Conservation (phyloP, 2,888 invertebrate species). For the Coelinius sp. region DNA sequence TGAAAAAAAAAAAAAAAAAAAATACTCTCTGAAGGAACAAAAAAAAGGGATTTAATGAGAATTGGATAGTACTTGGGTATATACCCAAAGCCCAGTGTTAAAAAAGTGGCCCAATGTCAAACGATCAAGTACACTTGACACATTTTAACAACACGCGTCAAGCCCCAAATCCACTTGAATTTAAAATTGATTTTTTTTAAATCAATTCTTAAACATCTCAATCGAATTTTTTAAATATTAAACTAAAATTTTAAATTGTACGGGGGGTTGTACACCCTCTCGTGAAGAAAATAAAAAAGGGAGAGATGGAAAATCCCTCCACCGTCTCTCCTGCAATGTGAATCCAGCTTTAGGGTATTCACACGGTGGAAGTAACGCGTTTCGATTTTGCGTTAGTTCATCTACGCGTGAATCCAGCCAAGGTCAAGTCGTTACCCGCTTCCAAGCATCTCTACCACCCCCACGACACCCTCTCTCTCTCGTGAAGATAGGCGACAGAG, state of each 20-base stretch:
- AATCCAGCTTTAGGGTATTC: conserved; percentile 69
- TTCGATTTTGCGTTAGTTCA: conserved; percentile 71
- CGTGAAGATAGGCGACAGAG: conserved; percentile 18
- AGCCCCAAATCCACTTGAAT: conserved; percentile 44
- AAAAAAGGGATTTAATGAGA: neutral
- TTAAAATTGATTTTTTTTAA: neutral
- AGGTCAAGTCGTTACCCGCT: conserved; percentile 70
- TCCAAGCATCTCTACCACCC: conserved; percentile 58
- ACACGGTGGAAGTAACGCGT: conserved; percentile 70
- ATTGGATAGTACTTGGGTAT: conserved; percentile 37
- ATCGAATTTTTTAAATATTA: neutral
- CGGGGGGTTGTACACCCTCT: neutral
- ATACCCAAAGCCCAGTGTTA: neutral
- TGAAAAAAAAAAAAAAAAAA: conserved; percentile 15
- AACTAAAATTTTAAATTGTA: neutral
- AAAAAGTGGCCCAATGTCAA: conserved; percentile 22
- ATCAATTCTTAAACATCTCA: neutral
- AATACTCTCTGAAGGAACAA: conserved; percentile 25
- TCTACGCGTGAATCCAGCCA: conserved; percentile 71
- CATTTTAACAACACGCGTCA: conserved; percentile 1
- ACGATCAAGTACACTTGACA: conserved; percentile 18
- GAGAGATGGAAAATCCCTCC: conserved; percentile 24
- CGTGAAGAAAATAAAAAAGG: too few relatives aligned
- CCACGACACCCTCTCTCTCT: conserved; percentile 23
- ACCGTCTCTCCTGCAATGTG: conserved; percentile 54